Evolutionary conservation across 2,797 vertebrate genomes (phyloP).

Genomic region (Scolopax bukidnonensis): DNA sequence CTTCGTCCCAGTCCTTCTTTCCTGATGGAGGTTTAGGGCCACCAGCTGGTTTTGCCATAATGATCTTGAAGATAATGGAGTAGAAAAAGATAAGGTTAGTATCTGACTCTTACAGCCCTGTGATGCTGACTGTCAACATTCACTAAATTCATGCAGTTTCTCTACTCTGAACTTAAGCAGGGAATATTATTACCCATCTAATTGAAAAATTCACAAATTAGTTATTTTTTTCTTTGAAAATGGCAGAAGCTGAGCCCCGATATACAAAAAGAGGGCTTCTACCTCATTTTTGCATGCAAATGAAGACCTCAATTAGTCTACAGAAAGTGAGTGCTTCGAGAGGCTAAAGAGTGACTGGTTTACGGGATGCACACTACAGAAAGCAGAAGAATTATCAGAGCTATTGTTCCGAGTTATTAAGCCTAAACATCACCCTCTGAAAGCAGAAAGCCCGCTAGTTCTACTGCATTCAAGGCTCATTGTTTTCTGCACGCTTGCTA

Average conservation of each 20-base stretch:
- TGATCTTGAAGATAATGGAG: slow-evolving; percentile 80
- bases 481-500: background rate
- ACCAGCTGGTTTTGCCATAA: slow-evolving; percentile 92
- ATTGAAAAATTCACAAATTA: background rate
- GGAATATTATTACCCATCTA: background rate
- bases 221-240: background rate
- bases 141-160: background rate
- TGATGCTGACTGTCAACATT: background rate
- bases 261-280: background rate
- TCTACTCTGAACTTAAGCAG: background rate
- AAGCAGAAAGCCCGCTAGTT: background rate
- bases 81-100: background rate
- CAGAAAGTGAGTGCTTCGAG: background rate
- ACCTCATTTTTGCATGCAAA: slow-evolving; percentile 30
- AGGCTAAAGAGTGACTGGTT: background rate
- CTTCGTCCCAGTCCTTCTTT: slow-evolving; percentile 95
- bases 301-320: background rate
- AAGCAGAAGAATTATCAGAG: background rate
- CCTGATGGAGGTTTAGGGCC: slow-evolving; percentile 93
- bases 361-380: background rate
- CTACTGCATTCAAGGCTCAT: background rate
- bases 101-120: background rate
- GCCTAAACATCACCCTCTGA: background rate
- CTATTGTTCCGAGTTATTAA: background rate
- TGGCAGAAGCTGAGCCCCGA: background rate